Base-by-base conservation (phyloP, 2,797 vertebrate species). In the Tachyglossus aculeatus region DNA sequence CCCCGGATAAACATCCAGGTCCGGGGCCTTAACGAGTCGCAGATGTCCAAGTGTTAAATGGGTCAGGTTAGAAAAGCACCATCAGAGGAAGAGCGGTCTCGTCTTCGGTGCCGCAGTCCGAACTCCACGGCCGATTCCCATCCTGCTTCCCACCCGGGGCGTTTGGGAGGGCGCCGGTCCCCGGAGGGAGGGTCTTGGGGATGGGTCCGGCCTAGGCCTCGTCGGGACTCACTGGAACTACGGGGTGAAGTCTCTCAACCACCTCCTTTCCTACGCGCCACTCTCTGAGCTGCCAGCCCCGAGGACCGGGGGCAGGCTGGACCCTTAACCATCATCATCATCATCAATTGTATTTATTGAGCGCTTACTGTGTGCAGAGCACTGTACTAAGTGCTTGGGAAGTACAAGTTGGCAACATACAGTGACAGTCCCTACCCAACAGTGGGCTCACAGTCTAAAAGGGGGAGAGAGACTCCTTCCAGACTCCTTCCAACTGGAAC, bases 1-100 rank as follows among this genome's bases (percentile, higher is more conserved):
- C 21, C 25, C 24, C 0, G 9, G 19, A 44, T 1, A 11, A 38
- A 19, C 3, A 5, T 29, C 31, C 21, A 0, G 1, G 22, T 33
- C 14, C 2, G 2, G 33, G 34, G 4, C 10, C 1, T 1, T 18
- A 22, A 24, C 18, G 8, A 1, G 5, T 2, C 10, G 27, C 45
- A 52, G 70, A 4, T 14, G 9, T 0, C 18, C 15, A 22, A 9
- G 3, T 19, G 13, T 4, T 29, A n/a, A 66, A 15, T 3, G 0
- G 54, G 15, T 21, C 36, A 4, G 0, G 0, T 6, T 2, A 21
- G 14, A 15, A 36, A 37, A 67, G 45, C 37, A 18, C 10, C 27
- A 2, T 9, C 3, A 12, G 0, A 27, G 15, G 18, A 9, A 6
- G 33, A 9, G 18, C 53, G 31, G n/a, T 1, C 21, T 13, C 5